Evolutionary conservation across 2,888 invertebrate species (phyloP).

Genomic region (Nomada fucata): DNA sequence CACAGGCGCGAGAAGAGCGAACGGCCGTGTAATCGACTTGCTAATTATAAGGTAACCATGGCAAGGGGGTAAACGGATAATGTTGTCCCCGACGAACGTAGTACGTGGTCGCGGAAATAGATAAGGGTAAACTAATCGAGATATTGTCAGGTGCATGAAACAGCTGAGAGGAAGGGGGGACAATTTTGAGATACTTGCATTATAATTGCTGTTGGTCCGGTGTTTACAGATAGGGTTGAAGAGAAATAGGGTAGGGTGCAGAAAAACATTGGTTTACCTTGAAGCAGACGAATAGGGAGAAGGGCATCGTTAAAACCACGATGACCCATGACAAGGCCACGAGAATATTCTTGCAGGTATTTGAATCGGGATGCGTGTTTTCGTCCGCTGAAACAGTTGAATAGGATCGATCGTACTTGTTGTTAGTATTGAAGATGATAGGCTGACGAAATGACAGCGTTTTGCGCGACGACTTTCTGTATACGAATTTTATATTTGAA

Average conservation of each 20-base stretch:
- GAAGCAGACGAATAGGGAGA: constrained; percentile 96
- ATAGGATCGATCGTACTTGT: background rate
- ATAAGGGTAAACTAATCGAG: background rate
- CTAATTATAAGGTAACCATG: constrained; percentile 18
- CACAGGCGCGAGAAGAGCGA: background rate
- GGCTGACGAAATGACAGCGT: no score
- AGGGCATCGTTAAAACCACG: constrained; percentile 94
- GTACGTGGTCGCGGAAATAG: background rate
- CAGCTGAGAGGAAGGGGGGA: no score
- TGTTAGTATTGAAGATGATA: background rate
- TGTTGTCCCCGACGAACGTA: background rate
- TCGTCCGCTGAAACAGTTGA: constrained; percentile 86
- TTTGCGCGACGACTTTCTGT: no score
- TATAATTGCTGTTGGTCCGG: background rate
- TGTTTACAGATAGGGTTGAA: background rate
- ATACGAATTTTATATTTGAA: no score
- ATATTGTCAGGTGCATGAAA: background rate
- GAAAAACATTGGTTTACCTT: constrained; percentile 88
- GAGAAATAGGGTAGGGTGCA: no score
- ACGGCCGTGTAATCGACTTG: background rate
- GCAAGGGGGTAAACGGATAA: background rate
- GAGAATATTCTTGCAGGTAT: constrained; percentile 93
- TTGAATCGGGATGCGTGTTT: constrained; percentile 87
- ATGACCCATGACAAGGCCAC: constrained; percentile 93
- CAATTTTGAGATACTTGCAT: background rate